These are phyloP conservation scores for Phytoseiulus persimilis DNA, from an alignment of 2,888 invertebrate genomes.

Conservation along the genomic window DNA sequence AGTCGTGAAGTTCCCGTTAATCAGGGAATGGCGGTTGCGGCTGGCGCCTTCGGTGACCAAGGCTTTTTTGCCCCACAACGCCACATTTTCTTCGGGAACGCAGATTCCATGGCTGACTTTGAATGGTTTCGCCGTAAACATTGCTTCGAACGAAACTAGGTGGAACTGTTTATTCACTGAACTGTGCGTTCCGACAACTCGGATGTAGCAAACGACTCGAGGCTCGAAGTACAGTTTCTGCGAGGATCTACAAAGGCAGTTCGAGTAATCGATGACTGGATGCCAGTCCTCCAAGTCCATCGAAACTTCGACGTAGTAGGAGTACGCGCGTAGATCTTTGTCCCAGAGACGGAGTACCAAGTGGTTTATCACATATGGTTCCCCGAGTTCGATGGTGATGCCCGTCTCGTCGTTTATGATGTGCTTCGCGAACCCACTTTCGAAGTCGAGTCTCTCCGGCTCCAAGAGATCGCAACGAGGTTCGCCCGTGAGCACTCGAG, in stretches of 20 bases:
- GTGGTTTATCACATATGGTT: conserved; percentile 82
- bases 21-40: conserved; percentile 80
- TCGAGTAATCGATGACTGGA: conserved; percentile 79
- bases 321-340: conserved; percentile 73
- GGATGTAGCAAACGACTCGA: conserved; percentile 66
- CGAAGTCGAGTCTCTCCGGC: conserved; percentile 74
- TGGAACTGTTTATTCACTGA: conserved; percentile 91
- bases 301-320: conserved; percentile 72
- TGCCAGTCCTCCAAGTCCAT: conserved; percentile 93
- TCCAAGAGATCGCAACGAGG: conserved; percentile 77
- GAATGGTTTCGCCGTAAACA: conserved; percentile 68
- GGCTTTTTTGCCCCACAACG: conserved; percentile 78
- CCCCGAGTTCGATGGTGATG: conserved; percentile 70
- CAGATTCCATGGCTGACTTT: conserved; percentile 62
- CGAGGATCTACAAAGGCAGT: conserved; percentile 90
- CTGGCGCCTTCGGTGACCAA: conserved; percentile 91
- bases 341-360: conserved; percentile 89
- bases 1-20: conserved; percentile 86
- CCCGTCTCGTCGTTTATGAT: conserved; percentile 67
- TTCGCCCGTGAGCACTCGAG: conserved; percentile 81
- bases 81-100: conserved; percentile 80
- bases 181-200: conserved; percentile 73
- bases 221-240: conserved; percentile 86
- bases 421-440: conserved; percentile 80
- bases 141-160: conserved; percentile 81